Evolutionary conservation across 2,113 vertebrate genomes (phyloP).

Genomic region (Ophthalmolycus amberensis): DNA sequence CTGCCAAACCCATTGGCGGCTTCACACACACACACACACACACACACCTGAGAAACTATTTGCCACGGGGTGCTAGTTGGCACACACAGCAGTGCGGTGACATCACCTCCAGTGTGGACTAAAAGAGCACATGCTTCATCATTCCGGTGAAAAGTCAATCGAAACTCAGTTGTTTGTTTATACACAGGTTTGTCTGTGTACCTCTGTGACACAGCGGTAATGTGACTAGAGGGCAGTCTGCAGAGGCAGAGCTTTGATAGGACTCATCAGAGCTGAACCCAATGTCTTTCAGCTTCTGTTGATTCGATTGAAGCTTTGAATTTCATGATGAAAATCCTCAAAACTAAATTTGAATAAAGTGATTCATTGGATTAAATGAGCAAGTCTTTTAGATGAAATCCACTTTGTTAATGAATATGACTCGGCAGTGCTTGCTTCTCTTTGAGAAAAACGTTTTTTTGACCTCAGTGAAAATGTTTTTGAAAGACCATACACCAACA

Average conservation of each 20-base stretch:
- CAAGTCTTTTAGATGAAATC: neutral
- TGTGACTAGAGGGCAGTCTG: conserved; percentile 7
- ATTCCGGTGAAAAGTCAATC: conserved; percentile 49
- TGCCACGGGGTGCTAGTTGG: conserved; percentile 22
- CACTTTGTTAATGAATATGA: neutral
- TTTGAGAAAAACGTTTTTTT: neutral
- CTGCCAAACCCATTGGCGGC: conserved; percentile 11
- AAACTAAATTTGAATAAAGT: neutral
- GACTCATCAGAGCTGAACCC: neutral
- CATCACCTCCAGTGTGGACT: conserved; percentile 57
- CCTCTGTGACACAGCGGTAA: conserved; percentile 14
- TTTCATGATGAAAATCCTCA: neutral
- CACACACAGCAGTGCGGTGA: conserved; percentile 57
- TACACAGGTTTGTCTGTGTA: conserved; percentile 33
- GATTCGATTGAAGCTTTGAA: neutral
- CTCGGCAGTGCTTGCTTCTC: neutral
- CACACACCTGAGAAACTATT: conserved; percentile 33
- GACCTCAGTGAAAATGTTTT: neutral
- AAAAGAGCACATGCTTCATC: conserved; percentile 48
- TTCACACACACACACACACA: neutral
- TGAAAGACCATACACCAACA: neutral
- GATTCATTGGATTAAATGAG: neutral
- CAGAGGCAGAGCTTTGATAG: conserved; percentile 2
- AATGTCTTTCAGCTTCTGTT: neutral
- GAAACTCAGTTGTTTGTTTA: conserved; percentile 65